Evolutionary conservation across 2,113 vertebrate species (phyloP), one percentile per base, ranked within the genome.

Genomic region (Lophochroa leadbeateri): DNA sequence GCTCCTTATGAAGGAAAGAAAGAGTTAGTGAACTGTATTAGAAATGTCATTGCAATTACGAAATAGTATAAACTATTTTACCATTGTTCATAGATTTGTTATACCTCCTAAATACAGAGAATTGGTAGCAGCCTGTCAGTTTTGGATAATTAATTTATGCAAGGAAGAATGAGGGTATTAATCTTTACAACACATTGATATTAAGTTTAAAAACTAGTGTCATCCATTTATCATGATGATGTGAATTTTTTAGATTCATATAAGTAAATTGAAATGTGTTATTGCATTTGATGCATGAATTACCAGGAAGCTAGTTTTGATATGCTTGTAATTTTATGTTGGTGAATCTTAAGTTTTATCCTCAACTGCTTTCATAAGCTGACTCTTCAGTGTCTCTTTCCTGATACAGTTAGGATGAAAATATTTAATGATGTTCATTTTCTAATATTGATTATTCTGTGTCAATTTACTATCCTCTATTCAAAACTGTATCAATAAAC

Each of bases 61-160:
- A 81, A 70, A 21, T 8, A 47, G 64, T 85, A 50, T 83, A 44
- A 86, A 74, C 64, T 12, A 82, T 69, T 20, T 47, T 86, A 19
- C 29, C 37, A 9, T 74, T 90, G 35, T 91, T 95, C 33, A 33
- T 47, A 83, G 61, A 53, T 58, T 25, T 92, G 31, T 74, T 87
- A n/a, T 11, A 79, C 27, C 52, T 92, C 50, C 24, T 86, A 81
- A 41, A 44, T 90, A 43, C 13, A 80, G 71, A 60, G 57, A 88
- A 60, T 90, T 49, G 9, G 64, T 88, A 33, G 90, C 86, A 88
- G 44, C 33, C 72, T 86, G 17, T 47, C 3, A 3, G 44, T 60
- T 95, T 84, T 49, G 35, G 41, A 28, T 89, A 89, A 55, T 76
- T 88, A 90, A 90, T 97, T 83, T 94, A 70, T 86, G 46, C 72